Base-by-base conservation (phyloP, 2,113 vertebrate genomes). In the Rhinolophus ferrumequinum region DNA sequence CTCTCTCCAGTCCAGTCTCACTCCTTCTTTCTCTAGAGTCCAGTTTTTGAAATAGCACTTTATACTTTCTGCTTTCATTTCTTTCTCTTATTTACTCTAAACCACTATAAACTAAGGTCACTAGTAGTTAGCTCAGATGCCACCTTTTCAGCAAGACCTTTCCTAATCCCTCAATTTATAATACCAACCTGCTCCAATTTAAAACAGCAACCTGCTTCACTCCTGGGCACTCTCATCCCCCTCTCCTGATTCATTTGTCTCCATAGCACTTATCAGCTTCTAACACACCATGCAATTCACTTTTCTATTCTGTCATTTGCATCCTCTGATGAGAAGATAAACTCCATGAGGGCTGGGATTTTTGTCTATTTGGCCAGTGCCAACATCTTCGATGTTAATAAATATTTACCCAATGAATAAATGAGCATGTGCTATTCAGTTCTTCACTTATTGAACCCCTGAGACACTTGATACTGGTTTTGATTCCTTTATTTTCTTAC, bases 51-150 rank as follows among this genome's bases (percentile, higher is more conserved):
- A 88, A 62, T 7, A 79, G 30, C 24, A n/a, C 38, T 83, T 66
- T 66, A 47, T 13, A 41, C 35, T 93, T 87, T 70, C 79, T 81
- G 80, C 56, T 85, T 93, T 64, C 41, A 33, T n/a, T 30, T 90
- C 93, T 77, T 91, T 92, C 64, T 82, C 56, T 83, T 50, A 60
- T 88, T 95, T 79, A 83, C 50, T 60, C 47, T 44, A n/a, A 87
- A 90, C 21, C 64, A 44, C 54, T 50, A 93, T 67, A 89, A 83
- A 5, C 26, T 22, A 58, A 87, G 81, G 84, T 97, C 96, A 70
- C 54, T 77, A 64, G 72, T n/a, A 81, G 54, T 72, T n/a, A 58
- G 44, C 47, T 90, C 67, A 56, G 83, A 66, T 44, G 67, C 62
- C 90, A 90, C 44, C 13, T 90, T 87, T 79, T 47, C 72, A 67